Evolutionary conservation across 2,797 vertebrate species (phyloP), one percentile per base, ranked within the genome.

Genomic region (Cryptoblepharus egeriae): DNA sequence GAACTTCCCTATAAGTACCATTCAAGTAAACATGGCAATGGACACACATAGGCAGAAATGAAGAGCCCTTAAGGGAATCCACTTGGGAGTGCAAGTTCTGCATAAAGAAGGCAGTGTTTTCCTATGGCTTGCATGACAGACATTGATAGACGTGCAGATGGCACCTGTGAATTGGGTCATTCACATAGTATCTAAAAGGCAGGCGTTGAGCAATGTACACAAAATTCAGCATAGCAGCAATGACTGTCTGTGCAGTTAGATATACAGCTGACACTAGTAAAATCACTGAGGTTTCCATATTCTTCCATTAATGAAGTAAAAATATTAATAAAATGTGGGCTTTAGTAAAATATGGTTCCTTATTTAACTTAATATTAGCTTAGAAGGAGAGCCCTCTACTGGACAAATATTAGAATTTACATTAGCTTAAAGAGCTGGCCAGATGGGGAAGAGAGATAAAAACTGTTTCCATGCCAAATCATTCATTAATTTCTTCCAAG

Each of bases 361-460:
- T 18, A 11, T 26, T n/a, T 0, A 42, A 75, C 71, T 9, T 5
- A 42, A 1, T 37, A 95, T 94, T 90, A 73, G 87, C 81, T 94
- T 90, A 87, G 74, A 77, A 64, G 73, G 93, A 88, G 93, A 77
- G 94, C 94, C 95, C 94, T 94, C 95, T 95, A 87, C 94, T 83
- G 95, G 94, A 35, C 0, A 67, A 71, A 20, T 35, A 82, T 32
- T 0, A 2, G 72, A 75, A 63, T 68, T 28, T 57, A n/a, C 63
- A 78, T 7, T 42, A 49, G 57, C 22, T 64, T 52, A 39, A 77
- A 70, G 7, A 9, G 20, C 9, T 9, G 15, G 22, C 22, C n/a
- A n/a, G 57, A 2, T 10, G 20, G 58, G 69, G 32, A 42, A 80
- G 70, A 77, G 67, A 75, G 1, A 6, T 22, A 37, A 81, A 77